Conservation (phyloP, 2,888 invertebrate species). For the Trichogramma dendrolimi region DNA sequence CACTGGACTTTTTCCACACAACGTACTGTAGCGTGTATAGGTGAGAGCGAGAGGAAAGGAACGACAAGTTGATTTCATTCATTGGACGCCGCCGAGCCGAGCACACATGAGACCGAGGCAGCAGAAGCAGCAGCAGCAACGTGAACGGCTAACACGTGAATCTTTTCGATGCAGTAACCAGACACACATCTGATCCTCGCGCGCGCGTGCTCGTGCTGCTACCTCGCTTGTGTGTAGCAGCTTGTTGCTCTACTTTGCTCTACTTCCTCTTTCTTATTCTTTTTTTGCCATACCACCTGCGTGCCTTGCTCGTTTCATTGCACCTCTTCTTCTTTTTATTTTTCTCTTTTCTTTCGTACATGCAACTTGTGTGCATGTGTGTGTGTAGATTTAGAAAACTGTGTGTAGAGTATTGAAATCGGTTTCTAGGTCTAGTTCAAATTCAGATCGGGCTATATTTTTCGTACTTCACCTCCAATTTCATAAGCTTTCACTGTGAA, state of each 20-base stretch:
- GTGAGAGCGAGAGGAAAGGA: constrained; percentile 41
- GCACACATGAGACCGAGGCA: too few relatives aligned
- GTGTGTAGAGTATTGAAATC: too few relatives aligned
- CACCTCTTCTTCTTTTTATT: constrained; percentile 1
- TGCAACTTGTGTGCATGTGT: too few relatives aligned
- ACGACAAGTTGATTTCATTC: constrained; percentile 46
- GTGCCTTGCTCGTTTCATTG: neutral
- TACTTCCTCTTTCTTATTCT: neutral
- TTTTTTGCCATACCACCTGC: neutral
- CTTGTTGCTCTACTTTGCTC: neutral
- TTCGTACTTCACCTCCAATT: too few relatives aligned
- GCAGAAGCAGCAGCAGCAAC: too few relatives aligned
- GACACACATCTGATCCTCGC: constrained; percentile 2
- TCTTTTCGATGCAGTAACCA: constrained; percentile 24
- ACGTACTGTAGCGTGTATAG: constrained; percentile 31
- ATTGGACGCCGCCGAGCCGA: constrained; percentile 29
- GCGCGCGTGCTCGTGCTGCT: constrained; percentile 10
- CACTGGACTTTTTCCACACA: too few relatives aligned
- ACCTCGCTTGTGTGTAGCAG: neutral
- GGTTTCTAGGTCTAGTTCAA: too few relatives aligned
- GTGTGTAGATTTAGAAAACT: too few relatives aligned
- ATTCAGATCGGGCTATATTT: too few relatives aligned
- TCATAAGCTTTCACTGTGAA: too few relatives aligned
- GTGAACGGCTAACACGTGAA: neutral
- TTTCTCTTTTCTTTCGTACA: neutral